phyloP scores from a whole-genome alignment of 2,888 invertebrate species.

The Chironomus riparius region DNA sequence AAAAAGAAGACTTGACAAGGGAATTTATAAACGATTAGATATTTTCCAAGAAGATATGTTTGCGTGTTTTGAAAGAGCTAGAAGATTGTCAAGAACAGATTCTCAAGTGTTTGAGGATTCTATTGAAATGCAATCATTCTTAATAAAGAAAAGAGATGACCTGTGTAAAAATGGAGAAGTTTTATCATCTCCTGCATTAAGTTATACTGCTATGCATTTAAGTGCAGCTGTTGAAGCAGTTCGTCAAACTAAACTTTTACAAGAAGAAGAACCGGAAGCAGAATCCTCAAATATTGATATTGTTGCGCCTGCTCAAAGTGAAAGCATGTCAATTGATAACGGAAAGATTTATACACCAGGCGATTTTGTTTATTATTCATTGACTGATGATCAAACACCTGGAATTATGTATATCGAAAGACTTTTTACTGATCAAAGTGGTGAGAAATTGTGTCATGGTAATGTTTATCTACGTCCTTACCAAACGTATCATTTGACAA shows the following conservation, averaged over 20 bases:
- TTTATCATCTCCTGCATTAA: slow-evolving; percentile 78
- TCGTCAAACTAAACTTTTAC: slow-evolving; percentile 64
- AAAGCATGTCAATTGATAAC: slow-evolving; percentile 64
- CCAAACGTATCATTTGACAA: slow-evolving; percentile 92
- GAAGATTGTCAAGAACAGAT: slow-evolving; percentile 80
- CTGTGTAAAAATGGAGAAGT: slow-evolving; percentile 48
- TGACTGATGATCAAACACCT: slow-evolving; percentile 53
- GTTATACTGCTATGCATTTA: slow-evolving; percentile 68
- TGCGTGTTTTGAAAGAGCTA: slow-evolving; percentile 80
- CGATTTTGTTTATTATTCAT: slow-evolving; percentile 84
- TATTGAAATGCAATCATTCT: slow-evolving; percentile 84
- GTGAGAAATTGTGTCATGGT: slow-evolving; percentile 83
- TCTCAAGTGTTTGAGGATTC: slow-evolving; percentile 95
- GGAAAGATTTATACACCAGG: slow-evolving; percentile 64
- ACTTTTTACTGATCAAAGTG: slow-evolving; percentile 75
- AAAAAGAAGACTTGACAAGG: slow-evolving; percentile 83
- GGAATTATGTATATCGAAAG: slow-evolving; percentile 81
- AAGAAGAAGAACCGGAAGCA: slow-evolving; percentile 69
- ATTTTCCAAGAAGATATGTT: slow-evolving; percentile 96
- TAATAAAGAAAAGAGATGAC: slow-evolving; percentile 65
- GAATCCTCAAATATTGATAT: slow-evolving; percentile 35
- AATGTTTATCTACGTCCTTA: slow-evolving; percentile 84
- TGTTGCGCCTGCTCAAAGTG: slow-evolving; percentile 48
- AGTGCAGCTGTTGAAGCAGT: slow-evolving; percentile 64
- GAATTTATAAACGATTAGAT: slow-evolving; percentile 86